phyloP scores from a whole-genome alignment of 2,797 vertebrate species.

The Alauda arvensis region DNA sequence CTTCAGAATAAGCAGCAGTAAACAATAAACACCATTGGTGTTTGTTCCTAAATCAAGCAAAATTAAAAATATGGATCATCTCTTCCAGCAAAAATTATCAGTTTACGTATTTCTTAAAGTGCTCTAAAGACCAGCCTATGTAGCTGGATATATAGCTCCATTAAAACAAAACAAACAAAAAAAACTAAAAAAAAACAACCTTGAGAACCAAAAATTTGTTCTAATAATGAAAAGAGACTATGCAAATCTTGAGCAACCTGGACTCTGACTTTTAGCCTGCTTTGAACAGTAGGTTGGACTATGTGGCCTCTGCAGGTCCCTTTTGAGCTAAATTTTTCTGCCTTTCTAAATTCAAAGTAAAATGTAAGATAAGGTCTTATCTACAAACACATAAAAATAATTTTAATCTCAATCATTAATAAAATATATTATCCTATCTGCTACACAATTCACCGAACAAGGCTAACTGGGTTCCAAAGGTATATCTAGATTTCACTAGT shows the following conservation, averaged over 20 bases:
- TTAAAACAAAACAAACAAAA: not conserved
- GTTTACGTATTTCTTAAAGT: not conserved
- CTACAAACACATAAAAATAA: not conserved
- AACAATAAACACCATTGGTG: not conserved
- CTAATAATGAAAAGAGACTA: not conserved
- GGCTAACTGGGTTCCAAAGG: not conserved
- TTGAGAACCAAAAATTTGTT: not conserved
- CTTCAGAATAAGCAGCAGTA: not conserved
- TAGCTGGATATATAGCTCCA: not conserved
- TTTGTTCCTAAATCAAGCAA: not conserved
- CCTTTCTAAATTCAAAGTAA: not conserved
- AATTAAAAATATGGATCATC: not conserved
- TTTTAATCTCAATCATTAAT: not conserved
- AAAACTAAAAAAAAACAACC: rapidly evolving
- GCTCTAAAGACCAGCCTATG: not conserved
- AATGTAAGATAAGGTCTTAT: not conserved
- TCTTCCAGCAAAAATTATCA: not conserved
- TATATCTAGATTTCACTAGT: not conserved
- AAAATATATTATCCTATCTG: not conserved
- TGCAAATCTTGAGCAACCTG: not conserved
- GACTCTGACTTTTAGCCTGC: not conserved
- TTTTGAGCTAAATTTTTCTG: not conserved
- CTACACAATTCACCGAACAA: not conserved
- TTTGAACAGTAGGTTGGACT: not conserved
- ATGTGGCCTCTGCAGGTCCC: not conserved